phyloP scores from a whole-genome alignment of 1,140 invertebrate genomes.

The Pachypsylla venusta region DNA sequence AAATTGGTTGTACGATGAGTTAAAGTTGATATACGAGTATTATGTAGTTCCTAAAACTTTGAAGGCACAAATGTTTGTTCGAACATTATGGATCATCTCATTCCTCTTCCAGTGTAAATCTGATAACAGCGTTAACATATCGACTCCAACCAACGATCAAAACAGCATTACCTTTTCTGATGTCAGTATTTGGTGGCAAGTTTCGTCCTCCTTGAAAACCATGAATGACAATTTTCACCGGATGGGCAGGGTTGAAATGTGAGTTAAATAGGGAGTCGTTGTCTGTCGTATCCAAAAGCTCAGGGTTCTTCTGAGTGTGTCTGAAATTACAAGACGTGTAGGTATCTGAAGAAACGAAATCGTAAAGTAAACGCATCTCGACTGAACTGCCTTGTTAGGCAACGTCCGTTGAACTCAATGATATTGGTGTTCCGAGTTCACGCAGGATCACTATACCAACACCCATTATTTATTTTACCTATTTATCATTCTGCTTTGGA shows the following conservation, averaged over 20 bases:
- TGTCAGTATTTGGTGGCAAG: constrained; percentile 61
- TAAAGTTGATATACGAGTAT: no score
- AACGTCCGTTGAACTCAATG: neutral
- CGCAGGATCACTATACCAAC: neutral
- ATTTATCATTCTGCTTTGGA: neutral
- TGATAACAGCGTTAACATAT: no score
- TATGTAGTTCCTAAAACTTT: no score
- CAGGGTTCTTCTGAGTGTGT: constrained; percentile 53
- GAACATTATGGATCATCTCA: no score
- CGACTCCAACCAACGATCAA: no score
- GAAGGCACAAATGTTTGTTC: no score
- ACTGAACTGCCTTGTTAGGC: neutral
- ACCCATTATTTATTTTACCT: neutral
- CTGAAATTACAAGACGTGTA: constrained; percentile 33
- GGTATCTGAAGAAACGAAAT: neutral
- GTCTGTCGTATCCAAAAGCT: constrained; percentile 49
- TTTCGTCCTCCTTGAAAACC: constrained; percentile 66
- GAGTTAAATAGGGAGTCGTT: constrained; percentile 49
- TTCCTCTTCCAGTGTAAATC: no score
- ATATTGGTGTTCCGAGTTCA: neutral
- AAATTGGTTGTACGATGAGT: no score
- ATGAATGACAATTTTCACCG: constrained; percentile 66
- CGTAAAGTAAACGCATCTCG: neutral
- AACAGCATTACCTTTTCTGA: constrained; percentile 49
- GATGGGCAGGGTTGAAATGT: constrained; percentile 52